Evolutionary conservation across 37 sponge, comb jelly and placozoan species (phyloP).

Genomic region (Beroe forskalii): DNA sequence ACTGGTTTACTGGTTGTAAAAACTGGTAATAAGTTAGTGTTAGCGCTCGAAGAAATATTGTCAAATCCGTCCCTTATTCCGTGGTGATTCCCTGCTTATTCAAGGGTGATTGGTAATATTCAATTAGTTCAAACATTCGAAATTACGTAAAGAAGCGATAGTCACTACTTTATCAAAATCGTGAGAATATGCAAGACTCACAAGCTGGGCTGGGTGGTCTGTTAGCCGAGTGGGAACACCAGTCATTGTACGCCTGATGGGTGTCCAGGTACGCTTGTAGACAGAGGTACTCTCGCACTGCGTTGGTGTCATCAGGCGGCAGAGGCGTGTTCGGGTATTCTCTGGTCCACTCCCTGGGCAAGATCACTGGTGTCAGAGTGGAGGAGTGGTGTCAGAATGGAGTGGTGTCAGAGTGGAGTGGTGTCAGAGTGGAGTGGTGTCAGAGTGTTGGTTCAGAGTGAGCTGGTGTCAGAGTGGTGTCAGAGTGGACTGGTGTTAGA

Average conservation of each 20-base stretch:
- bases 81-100: no score
- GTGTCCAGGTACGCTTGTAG: conserved; percentile 84
- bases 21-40: no score
- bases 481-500: no score
- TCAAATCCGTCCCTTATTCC: no score
- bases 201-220: conserved; percentile 22
- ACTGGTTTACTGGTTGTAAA: background rate
- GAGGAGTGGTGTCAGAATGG: background rate
- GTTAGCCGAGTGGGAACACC: conserved; percentile 60
- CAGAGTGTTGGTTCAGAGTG: background rate
- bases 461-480: background rate
- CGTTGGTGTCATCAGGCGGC: conserved; percentile 66
- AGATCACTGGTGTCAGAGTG: background rate
- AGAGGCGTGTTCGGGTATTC: background rate
- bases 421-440: background rate
- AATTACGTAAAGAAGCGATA: no score
- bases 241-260: conserved; percentile 57
- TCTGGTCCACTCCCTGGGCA: conserved; percentile 26
- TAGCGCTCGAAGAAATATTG: no score
- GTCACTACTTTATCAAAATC: no score
- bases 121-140: no score
- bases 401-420: no score
- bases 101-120: no score
- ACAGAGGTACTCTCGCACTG: conserved; percentile 76
- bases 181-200: no score